Evolutionary conservation across 2,797 vertebrate species (phyloP).

Genomic region (Notoglanidium macrostoma): DNA sequence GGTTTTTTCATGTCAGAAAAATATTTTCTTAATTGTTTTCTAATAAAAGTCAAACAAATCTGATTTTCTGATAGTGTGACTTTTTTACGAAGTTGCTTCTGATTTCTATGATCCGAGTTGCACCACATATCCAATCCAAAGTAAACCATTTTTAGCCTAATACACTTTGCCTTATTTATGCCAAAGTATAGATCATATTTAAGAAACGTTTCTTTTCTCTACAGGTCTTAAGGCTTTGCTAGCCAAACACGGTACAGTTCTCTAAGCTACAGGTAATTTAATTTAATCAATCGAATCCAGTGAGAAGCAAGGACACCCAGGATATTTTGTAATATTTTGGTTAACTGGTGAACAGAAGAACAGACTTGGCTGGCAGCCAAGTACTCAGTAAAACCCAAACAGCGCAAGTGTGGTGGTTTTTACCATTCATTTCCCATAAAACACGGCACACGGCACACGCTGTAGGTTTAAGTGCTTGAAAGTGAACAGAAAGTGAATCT

Average conservation of each 20-base stretch:
- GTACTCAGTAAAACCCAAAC: not conserved
- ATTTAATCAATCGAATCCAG: too few relatives aligned
- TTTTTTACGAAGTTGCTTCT: not conserved
- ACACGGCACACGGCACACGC: not conserved
- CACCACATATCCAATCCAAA: not conserved
- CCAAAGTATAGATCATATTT: not conserved
- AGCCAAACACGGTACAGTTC: not conserved
- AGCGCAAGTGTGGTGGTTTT: not conserved
- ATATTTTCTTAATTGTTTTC: constrained; percentile 69
- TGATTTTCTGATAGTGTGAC: too few relatives aligned
- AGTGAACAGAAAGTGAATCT: constrained; percentile 12
- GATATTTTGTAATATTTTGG: not conserved
- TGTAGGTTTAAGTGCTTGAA: not conserved
- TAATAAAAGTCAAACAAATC: constrained; percentile 54
- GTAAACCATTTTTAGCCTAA: not conserved
- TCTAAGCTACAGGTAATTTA: too few relatives aligned
- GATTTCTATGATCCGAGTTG: not conserved
- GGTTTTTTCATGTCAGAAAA: constrained; percentile 30
- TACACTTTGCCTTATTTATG: not conserved
- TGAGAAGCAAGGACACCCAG: not conserved
- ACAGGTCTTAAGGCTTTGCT: not conserved
- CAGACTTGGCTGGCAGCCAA: not conserved
- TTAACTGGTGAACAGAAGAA: not conserved
- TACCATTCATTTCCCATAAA: not conserved
- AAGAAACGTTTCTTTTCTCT: not conserved